These are phyloP conservation scores for Diarsia rubi DNA, from an alignment of 2,888 invertebrate species.

Conservation along the genomic window DNA sequence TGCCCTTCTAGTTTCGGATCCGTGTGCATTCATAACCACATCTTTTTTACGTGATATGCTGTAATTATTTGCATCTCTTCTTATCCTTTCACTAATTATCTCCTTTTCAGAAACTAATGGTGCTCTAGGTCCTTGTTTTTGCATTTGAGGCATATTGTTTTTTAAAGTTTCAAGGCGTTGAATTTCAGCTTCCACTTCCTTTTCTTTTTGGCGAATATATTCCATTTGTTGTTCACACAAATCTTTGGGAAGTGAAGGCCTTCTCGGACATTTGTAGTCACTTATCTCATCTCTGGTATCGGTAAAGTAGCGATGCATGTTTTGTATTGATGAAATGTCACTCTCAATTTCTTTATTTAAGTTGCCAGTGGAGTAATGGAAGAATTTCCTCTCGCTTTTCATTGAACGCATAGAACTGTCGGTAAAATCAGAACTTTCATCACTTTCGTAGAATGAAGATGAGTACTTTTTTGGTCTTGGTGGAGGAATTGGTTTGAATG, in stretches of 20 bases:
- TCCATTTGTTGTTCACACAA: constrained; percentile 92
- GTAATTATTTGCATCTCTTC: constrained; percentile 80
- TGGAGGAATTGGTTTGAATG: constrained; percentile 84
- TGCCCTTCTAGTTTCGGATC: constrained; percentile 66
- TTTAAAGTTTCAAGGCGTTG: constrained; percentile 91
- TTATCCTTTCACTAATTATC: constrained; percentile 68
- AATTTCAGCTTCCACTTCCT: constrained; percentile 92
- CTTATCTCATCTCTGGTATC: constrained; percentile 75
- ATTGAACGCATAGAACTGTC: constrained; percentile 82
- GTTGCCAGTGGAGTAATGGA: constrained; percentile 87
- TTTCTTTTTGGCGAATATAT: constrained; percentile 92
- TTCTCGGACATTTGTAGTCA: constrained; percentile 76
- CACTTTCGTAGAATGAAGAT: constrained; percentile 85
- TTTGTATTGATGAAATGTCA: constrained; percentile 87
- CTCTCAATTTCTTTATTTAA: constrained; percentile 87
- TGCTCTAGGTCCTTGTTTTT: constrained; percentile 80
- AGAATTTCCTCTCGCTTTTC: constrained; percentile 83
- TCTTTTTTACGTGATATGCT: constrained; percentile 87
- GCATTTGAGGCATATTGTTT: constrained; percentile 52
- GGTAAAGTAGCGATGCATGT: constrained; percentile 84
- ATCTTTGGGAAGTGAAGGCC: constrained; percentile 92
- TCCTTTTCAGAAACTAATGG: constrained; percentile 85
- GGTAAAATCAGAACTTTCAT: constrained; percentile 85
- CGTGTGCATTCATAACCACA: constrained; percentile 75
- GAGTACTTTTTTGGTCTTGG: constrained; percentile 84